Base-by-base conservation (phyloP, 2,888 invertebrate species). In the Tachina fera region DNA sequence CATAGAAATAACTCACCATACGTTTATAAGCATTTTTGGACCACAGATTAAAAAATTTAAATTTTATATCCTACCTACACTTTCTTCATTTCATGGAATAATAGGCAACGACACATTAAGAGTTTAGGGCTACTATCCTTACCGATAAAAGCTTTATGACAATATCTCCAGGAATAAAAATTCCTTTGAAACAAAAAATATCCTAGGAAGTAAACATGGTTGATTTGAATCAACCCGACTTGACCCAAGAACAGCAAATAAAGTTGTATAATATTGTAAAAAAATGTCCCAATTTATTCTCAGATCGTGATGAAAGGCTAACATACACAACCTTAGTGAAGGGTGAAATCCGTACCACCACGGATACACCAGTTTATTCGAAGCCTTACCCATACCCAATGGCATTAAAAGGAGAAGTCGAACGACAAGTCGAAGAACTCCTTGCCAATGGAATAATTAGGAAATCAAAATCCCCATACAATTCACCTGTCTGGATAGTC, bases 61-160 rank as follows among this genome's bases (percentile, higher is more conserved):
- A 63, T 76, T 82, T 45, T 82, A 60, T 14, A 68, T 76, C 13
- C 51, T 82, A n/a, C n/a, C n/a, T n/a, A n/a, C n/a, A n/a, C n/a
- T n/a, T n/a, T n/a, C n/a, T n/a, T n/a, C n/a, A n/a, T n/a, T n/a
- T n/a, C n/a, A n/a, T n/a, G n/a, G n/a, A n/a, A n/a, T n/a, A n/a
- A n/a, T n/a, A n/a, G n/a, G n/a, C n/a, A n/a, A n/a, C n/a, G n/a
- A 51, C 51, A 51, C 51, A 9, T n/a, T 51, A 16, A n/a, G n/a
- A 51, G 3, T 51, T 51, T 4, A 19, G 56, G 11, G 11, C 56
- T 22, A 22, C 22, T 22, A 56, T 56, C 22, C 56, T 3, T 10
- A 13, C 60, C n/a, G 10, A 41, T 6, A 41, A 41, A 39, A 9
- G n/a, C 14, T 5, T 19, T 19, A 13, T 51, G 51, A 19, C 41